Conservation (phyloP, 2,797 vertebrate genomes). For the Selene dorsalis region DNA sequence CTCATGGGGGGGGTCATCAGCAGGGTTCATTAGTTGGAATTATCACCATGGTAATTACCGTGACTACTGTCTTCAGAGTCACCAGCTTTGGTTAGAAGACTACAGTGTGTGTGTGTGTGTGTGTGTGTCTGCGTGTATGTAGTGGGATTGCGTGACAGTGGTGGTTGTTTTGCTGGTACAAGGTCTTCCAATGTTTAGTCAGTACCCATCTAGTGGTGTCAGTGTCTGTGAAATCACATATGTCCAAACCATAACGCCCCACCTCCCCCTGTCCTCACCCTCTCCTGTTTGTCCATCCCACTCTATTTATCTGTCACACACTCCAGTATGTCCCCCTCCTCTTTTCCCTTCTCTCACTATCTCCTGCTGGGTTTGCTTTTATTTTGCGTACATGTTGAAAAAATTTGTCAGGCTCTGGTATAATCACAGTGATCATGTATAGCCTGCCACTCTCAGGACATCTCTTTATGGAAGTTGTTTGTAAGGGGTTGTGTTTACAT, state of each 20-base stretch:
- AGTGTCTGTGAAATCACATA: conserved; percentile 46
- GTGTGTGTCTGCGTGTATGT: conserved; percentile 4
- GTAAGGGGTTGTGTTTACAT: conserved; percentile 26
- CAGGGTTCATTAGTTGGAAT: conserved; percentile 33
- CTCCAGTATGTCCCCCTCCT: conserved; percentile 6
- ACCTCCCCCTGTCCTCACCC: background rate
- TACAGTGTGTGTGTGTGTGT: background rate
- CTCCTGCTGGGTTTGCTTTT: conserved; percentile 9
- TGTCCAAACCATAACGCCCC: conserved; percentile 28
- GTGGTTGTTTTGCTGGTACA: conserved; percentile 37
- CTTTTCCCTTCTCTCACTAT: conserved; percentile 12
- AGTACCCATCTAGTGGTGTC: conserved; percentile 42
- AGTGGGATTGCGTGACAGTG: conserved; percentile 48
- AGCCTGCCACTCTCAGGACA: conserved; percentile 29
- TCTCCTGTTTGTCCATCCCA: conserved; percentile 36
- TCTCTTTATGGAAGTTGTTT: conserved; percentile 46
- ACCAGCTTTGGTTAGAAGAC: conserved; percentile 13
- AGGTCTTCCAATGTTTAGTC: conserved; percentile 33
- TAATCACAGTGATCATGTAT: conserved; percentile 35
- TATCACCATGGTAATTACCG: conserved; percentile 39
- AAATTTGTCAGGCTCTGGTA: conserved; percentile 10
- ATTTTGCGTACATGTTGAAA: conserved; percentile 31
- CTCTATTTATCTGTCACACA: conserved; percentile 45
- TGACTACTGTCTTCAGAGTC: conserved; percentile 32
- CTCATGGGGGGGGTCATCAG: conserved; percentile 54